A percentile compares a stretch with the other conserved stretches of the same genome.
These are phyloP conservation scores for Tetranychus piercei DNA, from an alignment of 2,888 invertebrate species.

Conservation along the genomic window DNA sequence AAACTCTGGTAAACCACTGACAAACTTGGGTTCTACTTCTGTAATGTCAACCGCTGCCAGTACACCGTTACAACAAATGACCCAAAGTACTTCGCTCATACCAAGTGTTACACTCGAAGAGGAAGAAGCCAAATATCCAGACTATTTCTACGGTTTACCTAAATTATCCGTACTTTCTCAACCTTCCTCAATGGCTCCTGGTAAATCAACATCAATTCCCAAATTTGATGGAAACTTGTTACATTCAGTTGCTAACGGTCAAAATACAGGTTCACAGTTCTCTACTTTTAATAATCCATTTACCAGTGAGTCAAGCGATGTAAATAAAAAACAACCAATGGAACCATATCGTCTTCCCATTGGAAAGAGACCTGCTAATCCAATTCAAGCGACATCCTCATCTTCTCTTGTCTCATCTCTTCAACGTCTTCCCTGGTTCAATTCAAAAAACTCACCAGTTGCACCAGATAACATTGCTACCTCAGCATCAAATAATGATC, in stretches of 20 bases:
- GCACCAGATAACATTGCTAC: background rate
- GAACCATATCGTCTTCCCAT: constrained; percentile 4
- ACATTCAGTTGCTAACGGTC: background rate
- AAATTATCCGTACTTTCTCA: background rate
- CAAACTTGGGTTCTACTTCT: background rate
- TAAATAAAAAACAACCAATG: background rate
- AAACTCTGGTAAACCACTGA: background rate
- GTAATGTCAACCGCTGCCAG: background rate
- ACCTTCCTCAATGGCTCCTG: background rate
- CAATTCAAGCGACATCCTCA: background rate
- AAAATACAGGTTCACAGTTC: background rate
- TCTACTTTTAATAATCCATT: background rate
- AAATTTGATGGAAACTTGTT: background rate
- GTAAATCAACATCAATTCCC: background rate
- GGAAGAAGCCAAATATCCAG: background rate
- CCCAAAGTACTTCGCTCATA: background rate
- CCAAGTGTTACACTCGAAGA: background rate
- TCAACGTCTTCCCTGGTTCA: background rate
- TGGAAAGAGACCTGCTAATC: constrained; percentile 4
- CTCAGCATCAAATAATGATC: background rate
- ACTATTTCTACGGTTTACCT: constrained; percentile 11
- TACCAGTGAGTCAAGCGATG: background rate
- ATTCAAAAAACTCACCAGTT: background rate
- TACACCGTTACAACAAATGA: background rate
- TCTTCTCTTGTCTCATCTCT: background rate